Conservation (phyloP, 2,113 vertebrate species). For the Circaetus gallicus region DNA sequence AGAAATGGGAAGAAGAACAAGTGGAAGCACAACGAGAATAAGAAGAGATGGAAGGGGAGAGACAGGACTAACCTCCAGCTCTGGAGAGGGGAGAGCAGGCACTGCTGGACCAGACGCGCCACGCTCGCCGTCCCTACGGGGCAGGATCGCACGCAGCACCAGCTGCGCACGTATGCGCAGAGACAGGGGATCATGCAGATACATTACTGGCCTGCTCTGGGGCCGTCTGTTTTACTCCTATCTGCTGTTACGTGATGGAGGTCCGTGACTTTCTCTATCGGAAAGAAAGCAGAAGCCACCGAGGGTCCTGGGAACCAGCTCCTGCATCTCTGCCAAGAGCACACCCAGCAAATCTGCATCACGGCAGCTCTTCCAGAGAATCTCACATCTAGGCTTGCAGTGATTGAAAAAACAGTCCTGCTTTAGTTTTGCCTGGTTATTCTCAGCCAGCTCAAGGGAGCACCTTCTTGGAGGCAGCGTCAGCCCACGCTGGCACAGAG, state of each 20-base stretch:
- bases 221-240: neutral
- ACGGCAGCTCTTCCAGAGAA: neutral
- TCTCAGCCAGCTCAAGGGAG: neutral
- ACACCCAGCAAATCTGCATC: neutral
- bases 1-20: neutral
- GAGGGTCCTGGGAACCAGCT: neutral
- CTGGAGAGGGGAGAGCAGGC: neutral
- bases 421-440: neutral
- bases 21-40: neutral
- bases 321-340: neutral
- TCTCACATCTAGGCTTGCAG: neutral
- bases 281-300: neutral
- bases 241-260: neutral
- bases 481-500: neutral
- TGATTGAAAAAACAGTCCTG: neutral
- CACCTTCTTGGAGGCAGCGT: neutral
- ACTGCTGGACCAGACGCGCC: neutral
- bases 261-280: accelerated
- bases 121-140: accelerated
- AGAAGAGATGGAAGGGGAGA: neutral
- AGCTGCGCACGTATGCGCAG: neutral
- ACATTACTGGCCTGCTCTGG: neutral
- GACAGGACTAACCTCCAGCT: neutral
- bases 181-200: neutral
- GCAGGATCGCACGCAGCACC: neutral